phyloP scores from a whole-genome alignment of 2,888 invertebrate genomes.

The Acleris holmiana region DNA sequence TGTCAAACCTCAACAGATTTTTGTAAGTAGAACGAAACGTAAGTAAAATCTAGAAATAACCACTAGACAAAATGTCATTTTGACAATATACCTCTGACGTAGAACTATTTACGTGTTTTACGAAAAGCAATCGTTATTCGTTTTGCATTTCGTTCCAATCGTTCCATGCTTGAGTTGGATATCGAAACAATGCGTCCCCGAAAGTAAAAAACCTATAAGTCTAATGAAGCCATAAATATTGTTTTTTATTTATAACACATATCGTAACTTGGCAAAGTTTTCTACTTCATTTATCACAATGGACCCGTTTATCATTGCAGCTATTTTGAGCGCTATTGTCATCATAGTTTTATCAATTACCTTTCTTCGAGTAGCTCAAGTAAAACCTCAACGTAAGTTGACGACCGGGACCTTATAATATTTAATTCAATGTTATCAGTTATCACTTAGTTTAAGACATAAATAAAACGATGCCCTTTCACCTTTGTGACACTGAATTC shows the following conservation, averaged over 20 bases:
- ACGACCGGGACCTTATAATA: background rate
- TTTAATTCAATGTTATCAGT: background rate
- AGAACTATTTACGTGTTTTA: slow-evolving; percentile 31
- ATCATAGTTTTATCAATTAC: slow-evolving; percentile 65
- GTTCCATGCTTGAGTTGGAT: slow-evolving; percentile 2
- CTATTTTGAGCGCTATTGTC: slow-evolving; percentile 70
- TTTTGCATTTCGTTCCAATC: too few species aligned
- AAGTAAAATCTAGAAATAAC: background rate
- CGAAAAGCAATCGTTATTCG: too few species aligned
- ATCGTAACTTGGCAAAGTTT: background rate
- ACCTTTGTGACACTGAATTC: background rate
- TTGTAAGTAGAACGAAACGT: too few species aligned
- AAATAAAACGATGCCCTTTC: background rate
- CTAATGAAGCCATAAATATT: slow-evolving; percentile 4
- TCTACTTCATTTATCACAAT: slow-evolving; percentile 46
- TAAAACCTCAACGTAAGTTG: slow-evolving; percentile 64
- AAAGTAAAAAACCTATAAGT: slow-evolving; percentile 20
- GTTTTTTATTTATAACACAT: background rate
- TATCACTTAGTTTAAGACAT: background rate
- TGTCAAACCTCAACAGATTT: too few species aligned
- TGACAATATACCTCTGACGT: slow-evolving; percentile 29
- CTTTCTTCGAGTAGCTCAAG: slow-evolving; percentile 63
- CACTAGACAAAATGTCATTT: slow-evolving; percentile 6
- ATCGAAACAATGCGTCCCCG: slow-evolving; percentile 19
- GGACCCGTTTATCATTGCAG: slow-evolving; percentile 77